These are phyloP conservation scores for Hoplostethus mediterraneus DNA, from an alignment of 2,797 vertebrate genomes.

Conservation along the genomic window DNA sequence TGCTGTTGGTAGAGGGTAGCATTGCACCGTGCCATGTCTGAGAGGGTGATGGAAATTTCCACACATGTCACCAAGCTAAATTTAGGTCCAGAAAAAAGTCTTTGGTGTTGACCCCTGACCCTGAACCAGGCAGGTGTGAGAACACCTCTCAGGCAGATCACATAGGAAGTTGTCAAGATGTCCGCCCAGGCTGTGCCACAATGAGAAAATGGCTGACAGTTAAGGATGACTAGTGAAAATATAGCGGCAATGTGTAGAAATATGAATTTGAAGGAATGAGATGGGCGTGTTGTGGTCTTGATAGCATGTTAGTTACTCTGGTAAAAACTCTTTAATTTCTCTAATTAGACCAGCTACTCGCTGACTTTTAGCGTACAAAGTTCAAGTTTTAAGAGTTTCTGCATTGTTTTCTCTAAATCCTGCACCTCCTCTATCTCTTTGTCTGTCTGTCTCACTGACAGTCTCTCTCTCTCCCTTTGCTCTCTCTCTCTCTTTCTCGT, in stretches of 20 bases:
- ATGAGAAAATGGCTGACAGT: slow-evolving; percentile 72
- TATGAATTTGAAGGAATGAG: slow-evolving; percentile 10
- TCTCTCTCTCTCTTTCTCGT: not conserved
- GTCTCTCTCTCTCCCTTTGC: slow-evolving; percentile 3
- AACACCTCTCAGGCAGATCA: slow-evolving; percentile 77
- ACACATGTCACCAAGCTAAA: slow-evolving; percentile 69
- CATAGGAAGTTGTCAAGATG: slow-evolving; percentile 62
- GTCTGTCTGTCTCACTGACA: not conserved
- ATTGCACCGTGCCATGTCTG: slow-evolving; percentile 38
- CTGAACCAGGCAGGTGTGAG: slow-evolving; percentile 77
- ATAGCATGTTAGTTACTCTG: not conserved
- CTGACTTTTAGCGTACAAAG: slow-evolving; percentile 10
- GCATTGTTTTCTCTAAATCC: slow-evolving; percentile 23
- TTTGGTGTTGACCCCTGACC: slow-evolving; percentile 63
- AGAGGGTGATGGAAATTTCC: slow-evolving; percentile 61
- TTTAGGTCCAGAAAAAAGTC: slow-evolving; percentile 57
- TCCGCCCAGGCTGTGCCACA: slow-evolving; percentile 44
- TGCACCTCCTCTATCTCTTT: not conserved
- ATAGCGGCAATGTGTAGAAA: slow-evolving; percentile 28
- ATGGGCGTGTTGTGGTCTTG: slow-evolving; percentile 1
- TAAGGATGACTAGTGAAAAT: slow-evolving; percentile 28
- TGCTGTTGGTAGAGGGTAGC: slow-evolving; percentile 33
- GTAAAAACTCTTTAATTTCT: not conserved
- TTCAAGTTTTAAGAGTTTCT: not conserved
- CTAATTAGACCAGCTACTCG: slow-evolving; percentile 4